Base-by-base conservation (phyloP, 2,113 vertebrate genomes). In the Nesogale talazaci region DNA sequence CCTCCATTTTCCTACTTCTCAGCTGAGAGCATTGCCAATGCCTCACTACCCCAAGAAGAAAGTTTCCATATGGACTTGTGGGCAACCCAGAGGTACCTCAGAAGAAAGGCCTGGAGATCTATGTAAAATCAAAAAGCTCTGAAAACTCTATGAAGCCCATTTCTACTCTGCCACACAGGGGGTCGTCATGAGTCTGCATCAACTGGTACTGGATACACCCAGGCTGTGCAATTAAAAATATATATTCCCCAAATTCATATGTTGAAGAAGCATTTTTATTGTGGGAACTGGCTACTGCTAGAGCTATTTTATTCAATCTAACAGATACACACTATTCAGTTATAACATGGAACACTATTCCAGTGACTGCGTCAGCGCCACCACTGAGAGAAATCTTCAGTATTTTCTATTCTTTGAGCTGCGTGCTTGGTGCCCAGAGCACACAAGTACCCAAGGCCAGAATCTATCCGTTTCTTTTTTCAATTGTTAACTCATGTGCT, bases 221-320 rank as follows among this genome's bases (percentile, higher is more conserved):
- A 72, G 69, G 14, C 52, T 69, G n/a, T 17, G 31, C 42, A 82
- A 87, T 84, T 25, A 11, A 72, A 72, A 74, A 91, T 16, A 52
- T 10, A 52, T 40, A 89, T 56, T 67, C 56, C 65, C 38, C 56
- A 61, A 86, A 89, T 4, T 42, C 80, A 61, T 36, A 69, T 23
- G 20, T 76, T 86, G 59, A 83, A 85, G 61, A 46, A 77, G 52
- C 15, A 34, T 22, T 86, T 86, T 70, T 77, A 72, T 81, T 80
- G 12, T 52, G 83, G 79, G 79, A 52, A 19, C 36, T 23, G 59
- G 84, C 80, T 76, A 59, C 29, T 67, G 40, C 65, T 34, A 79
- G 2, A 61, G 65, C 1, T 70, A 27, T 65, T 86, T 86, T 31
- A 70, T 67, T 86, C 38, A 74, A 46, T 56, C 81, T 46, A 78